Conservation (phyloP, 1,140 invertebrate species). For the Bombus confusus region DNA sequence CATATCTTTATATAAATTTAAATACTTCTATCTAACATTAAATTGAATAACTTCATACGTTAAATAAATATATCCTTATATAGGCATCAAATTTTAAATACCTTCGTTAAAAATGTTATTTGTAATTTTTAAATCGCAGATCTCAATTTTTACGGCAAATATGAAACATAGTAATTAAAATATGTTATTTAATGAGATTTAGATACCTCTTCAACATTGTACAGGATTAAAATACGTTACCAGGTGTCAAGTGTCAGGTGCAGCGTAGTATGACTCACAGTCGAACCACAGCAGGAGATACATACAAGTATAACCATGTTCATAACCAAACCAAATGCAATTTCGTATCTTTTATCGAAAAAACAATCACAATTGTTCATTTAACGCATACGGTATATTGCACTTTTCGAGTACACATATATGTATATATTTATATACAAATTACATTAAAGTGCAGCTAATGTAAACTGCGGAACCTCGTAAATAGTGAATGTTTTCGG, state of each 20-base stretch:
- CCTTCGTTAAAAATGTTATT: neutral
- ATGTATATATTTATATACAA: neutral
- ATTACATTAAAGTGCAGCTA: neutral
- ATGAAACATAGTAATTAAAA: neutral
- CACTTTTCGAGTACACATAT: neutral
- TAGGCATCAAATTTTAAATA: neutral
- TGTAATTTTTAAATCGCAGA: neutral
- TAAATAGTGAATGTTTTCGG: conserved; percentile 43
- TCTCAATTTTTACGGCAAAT: neutral
- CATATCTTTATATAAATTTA: neutral
- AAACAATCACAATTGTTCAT: neutral
- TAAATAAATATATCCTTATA: neutral
- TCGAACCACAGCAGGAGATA: conserved; percentile 37
- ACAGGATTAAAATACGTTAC: conserved; percentile 11
- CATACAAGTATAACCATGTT: conserved; percentile 20
- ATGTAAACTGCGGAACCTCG: conserved; percentile 9
- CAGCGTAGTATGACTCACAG: conserved; percentile 57
- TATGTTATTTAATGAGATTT: neutral
- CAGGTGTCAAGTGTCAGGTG: conserved; percentile 56
- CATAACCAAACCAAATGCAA: conserved; percentile 44
- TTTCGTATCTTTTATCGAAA: neutral
- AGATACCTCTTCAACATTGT: neutral
- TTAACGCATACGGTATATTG: neutral
- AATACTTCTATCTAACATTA: neutral
- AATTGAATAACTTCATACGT: neutral